Conservation (phyloP, 2,113 vertebrate genomes). For the Eulacestoma nigropectus region DNA sequence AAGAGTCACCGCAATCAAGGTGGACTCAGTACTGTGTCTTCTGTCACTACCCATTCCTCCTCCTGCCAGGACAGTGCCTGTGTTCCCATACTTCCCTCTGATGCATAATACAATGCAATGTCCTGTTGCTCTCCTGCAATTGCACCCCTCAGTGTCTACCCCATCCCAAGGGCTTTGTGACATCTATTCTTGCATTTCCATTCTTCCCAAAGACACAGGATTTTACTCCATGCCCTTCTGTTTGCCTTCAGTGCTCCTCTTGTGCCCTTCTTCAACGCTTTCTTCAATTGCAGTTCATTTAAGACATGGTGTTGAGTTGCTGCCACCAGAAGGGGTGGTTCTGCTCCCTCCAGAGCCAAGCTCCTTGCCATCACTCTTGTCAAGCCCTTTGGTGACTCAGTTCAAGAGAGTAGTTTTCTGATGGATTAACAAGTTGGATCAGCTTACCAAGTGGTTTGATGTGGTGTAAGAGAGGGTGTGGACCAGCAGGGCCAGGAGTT, state of each 20-base stretch:
- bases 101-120: accelerated
- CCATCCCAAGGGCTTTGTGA: background rate
- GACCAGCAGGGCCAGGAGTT: background rate
- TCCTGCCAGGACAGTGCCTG: background rate
- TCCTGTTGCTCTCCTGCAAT: background rate
- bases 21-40: accelerated
- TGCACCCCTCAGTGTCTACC: background rate
- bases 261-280: accelerated
- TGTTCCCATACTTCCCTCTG: background rate
- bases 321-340: background rate
- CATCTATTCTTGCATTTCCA: background rate
- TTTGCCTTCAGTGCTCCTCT: background rate
- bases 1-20: accelerated
- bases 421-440: conserved; percentile 35
- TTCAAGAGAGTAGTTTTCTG: conserved; percentile 4
- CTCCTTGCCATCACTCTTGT: background rate
- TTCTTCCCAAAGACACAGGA: background rate
- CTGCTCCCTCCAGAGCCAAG: background rate
- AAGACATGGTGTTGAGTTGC: background rate
- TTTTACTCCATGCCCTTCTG: background rate
- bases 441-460: background rate
- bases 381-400: conserved; percentile 26
- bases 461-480: conserved; percentile 58
- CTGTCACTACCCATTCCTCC: background rate
- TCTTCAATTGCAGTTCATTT: background rate